Evolutionary conservation across 2,888 invertebrate genomes (phyloP), one percentile per base, ranked within the genome.

Genomic region (Cactoblastis cactorum): DNA sequence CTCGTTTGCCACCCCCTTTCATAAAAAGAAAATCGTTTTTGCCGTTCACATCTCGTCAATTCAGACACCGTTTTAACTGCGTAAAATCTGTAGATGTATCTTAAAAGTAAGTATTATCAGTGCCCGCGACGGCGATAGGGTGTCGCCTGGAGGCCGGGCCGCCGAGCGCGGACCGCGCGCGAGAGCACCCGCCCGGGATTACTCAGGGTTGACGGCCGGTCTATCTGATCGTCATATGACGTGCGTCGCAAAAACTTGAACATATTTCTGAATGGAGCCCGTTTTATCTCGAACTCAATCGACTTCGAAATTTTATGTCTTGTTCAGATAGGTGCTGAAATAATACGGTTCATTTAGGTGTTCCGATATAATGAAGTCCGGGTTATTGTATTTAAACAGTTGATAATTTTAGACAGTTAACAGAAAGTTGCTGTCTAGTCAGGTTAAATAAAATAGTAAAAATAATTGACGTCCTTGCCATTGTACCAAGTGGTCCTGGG

Each of bases 121-220:
- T 37, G 9, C 37, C 17, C 12, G 3, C 2, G 3, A 5, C n/a
- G 3, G 8, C 58, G 63, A 62, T 59, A 58, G 55, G 50, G 53
- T 49, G 39, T 52, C 49, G 64, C 66, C 58, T 51, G 51, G 54
- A 66, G 65, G 57, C 59, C 53, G 39, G 55, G 54, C 45, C 54
- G 62, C 56, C 53, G 57, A 59, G 58, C 58, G 51, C 52, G 53
- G 54, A 57, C 61, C 55, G 58, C 39, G 53, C 41, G 54, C 50
- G 61, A 65, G 64, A 65, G 62, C 63, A 62, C 55, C 52, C 65
- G 56, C 61, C 53, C 46, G 66, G 66, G 67, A 64, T 62, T 55
- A 56, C 60, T 63, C 43, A 54, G 59, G 71, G 69, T 66, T 69
- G 69, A 65, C 67, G 69, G 65, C 69, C 67, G 68, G 50, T 59